These are phyloP conservation scores for Pseudobourletiella spinata DNA, from an alignment of 1,140 invertebrate species.

Conservation along the genomic window DNA sequence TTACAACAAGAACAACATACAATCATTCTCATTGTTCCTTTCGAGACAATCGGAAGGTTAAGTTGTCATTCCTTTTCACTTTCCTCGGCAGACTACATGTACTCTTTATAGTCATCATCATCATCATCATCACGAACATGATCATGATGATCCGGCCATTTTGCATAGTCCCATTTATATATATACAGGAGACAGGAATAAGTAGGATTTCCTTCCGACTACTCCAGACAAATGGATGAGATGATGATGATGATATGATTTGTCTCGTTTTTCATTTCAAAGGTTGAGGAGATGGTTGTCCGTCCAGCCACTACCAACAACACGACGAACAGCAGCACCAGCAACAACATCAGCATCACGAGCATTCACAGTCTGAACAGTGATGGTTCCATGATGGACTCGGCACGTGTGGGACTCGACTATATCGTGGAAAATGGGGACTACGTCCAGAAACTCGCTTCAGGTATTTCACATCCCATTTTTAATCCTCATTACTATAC, in stretches of 20 bases:
- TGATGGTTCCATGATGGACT: constrained; percentile 22
- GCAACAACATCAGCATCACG: background rate
- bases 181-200: too few species aligned
- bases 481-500: too few species aligned
- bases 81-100: too few species aligned
- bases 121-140: too few species aligned
- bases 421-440: constrained; percentile 88
- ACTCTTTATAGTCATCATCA: too few species aligned
- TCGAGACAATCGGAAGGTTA: background rate
- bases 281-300: constrained; percentile 24
- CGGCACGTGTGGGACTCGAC: constrained; percentile 67
- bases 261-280: constrained; percentile 12
- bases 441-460: constrained; percentile 81
- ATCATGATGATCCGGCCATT: too few species aligned
- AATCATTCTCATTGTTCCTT: background rate
- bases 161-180: too few species aligned
- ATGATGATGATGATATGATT: too few species aligned
- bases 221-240: too few species aligned
- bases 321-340: too few species aligned
- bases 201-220: too few species aligned
- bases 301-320: background rate
- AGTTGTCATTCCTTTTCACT: background rate
- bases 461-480: constrained; percentile 48
- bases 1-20: too few species aligned
- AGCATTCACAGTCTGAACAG: background rate